Conservation (phyloP, 2,888 invertebrate genomes). For the Hypselothyrea guttata region DNA sequence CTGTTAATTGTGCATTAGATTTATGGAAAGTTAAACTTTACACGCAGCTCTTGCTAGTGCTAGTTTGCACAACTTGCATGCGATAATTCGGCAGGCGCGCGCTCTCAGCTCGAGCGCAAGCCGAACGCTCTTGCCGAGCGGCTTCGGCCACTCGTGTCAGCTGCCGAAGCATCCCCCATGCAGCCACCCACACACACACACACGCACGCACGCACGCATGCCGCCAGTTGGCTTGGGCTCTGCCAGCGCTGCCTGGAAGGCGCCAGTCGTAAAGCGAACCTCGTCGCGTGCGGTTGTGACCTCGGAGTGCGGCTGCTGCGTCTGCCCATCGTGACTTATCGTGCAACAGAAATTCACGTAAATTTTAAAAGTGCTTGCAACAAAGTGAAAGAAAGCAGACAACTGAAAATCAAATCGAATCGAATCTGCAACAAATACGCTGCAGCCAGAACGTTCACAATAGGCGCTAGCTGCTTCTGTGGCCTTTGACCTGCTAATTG, state of each 20-base stretch:
- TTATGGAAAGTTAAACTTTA: not conserved
- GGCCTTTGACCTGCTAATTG: slow-evolving; percentile 22
- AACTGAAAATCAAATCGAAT: too few relatives aligned
- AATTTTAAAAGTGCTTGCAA: slow-evolving; percentile 15
- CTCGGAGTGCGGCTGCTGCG: slow-evolving; percentile 25
- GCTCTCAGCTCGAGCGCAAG: slow-evolving; percentile 17
- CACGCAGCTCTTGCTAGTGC: too few relatives aligned
- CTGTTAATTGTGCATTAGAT: not conserved
- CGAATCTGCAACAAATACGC: too few relatives aligned
- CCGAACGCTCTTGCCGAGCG: slow-evolving; percentile 30
- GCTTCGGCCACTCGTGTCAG: slow-evolving; percentile 27
- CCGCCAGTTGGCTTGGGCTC: slow-evolving; percentile 34
- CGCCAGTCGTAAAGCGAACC: slow-evolving; percentile 71
- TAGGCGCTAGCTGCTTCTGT: too few relatives aligned
- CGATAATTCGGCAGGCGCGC: slow-evolving; percentile 31
- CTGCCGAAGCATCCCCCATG: slow-evolving; percentile 44
- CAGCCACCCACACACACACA: slow-evolving; percentile 51
- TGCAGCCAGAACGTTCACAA: too few relatives aligned
- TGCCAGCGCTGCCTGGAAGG: slow-evolving; percentile 59
- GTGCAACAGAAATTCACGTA: slow-evolving; percentile 48
- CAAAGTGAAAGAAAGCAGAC: too few relatives aligned
- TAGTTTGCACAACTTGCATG: slow-evolving; percentile 56
- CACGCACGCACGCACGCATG: slow-evolving; percentile 50
- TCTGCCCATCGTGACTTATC: slow-evolving; percentile 12
- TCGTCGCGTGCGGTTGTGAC: slow-evolving; percentile 68